Conservation (phyloP, 2,888 invertebrate genomes). For the Tipula lateralis region DNA sequence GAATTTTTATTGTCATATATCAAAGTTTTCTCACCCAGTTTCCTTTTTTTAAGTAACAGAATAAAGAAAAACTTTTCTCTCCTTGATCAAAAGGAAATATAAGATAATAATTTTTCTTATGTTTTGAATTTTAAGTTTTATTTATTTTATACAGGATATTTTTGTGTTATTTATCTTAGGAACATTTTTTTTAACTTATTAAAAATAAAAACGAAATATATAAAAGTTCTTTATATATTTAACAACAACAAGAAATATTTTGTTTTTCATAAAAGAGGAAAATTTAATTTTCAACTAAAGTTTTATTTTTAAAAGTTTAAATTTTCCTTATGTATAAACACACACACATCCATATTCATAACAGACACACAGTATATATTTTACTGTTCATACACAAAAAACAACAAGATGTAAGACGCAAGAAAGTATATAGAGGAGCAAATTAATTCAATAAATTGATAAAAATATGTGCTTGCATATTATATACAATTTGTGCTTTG, state of each 20-base stretch:
- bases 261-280: background rate
- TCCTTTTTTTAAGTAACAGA: background rate
- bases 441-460: conserved; percentile 1
- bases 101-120: background rate
- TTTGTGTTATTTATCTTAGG: background rate
- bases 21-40: conserved; percentile 11
- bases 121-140: background rate
- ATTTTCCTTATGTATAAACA: background rate
- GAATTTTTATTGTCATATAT: conserved; percentile 11
- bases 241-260: background rate
- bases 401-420: background rate
- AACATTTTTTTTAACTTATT: background rate
- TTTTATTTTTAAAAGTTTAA: background rate
- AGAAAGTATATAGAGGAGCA: background rate
- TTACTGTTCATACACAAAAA: background rate
- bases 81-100: background rate
- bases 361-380: background rate
- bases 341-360: background rate
- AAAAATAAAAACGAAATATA: background rate
- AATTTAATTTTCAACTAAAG: background rate
- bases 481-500: background rate
- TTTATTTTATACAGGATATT: background rate
- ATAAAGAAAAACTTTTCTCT: background rate
- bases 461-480: background rate
- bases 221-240: background rate